Evolutionary conservation across 2,888 invertebrate genomes (phyloP), one percentile per base, ranked within the genome.

Genomic region (Erannis defoliaria): DNA sequence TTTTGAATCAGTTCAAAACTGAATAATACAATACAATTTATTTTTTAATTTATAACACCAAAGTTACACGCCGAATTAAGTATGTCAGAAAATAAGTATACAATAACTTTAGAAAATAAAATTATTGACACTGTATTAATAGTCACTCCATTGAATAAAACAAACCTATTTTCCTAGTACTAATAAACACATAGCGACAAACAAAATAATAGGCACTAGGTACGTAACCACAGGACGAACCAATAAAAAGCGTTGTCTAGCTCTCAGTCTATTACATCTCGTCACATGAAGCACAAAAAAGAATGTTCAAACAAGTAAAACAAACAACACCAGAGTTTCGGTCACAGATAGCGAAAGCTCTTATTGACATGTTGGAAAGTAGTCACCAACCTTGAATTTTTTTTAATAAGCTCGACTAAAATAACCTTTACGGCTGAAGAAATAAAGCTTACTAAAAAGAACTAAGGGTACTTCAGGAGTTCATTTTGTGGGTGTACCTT

Each of bases 341-440:
- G 88, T 84, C 88, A 88, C 82, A 84, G 90, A 91, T 89, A 92
- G 91, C 91, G 92, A 92, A 92, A 92, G 91, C 90, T 88, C 82
- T 81, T 89, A 89, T 91, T 90, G 90, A 91, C 90, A 88, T 82
- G 89, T 86, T 91, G 85, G 92, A 92, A 92, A 92, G 91, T 90
- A 82, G 82, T 78, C 79, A 76, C 73, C 75, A 75, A 70, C 70
- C 68, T 70, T 70, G 70, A 66, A 59, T 73, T 77, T 77, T 68
- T 67, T 71, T 67, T 46, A 48, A 42, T 26, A 42, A 62, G 45
- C 10, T 33, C 1, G 50, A 66, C 72, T 64, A 81, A 64, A 76
- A 61, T 78, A 71, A 68, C 71, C 74, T 65, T 69, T 85, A 82
- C 51, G 8, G 2, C 9, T n/a, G 8, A 9, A 23, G 40, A 67